Evolutionary conservation across 2,113 vertebrate genomes (phyloP).

Genomic region (Cyprinus carpio): DNA sequence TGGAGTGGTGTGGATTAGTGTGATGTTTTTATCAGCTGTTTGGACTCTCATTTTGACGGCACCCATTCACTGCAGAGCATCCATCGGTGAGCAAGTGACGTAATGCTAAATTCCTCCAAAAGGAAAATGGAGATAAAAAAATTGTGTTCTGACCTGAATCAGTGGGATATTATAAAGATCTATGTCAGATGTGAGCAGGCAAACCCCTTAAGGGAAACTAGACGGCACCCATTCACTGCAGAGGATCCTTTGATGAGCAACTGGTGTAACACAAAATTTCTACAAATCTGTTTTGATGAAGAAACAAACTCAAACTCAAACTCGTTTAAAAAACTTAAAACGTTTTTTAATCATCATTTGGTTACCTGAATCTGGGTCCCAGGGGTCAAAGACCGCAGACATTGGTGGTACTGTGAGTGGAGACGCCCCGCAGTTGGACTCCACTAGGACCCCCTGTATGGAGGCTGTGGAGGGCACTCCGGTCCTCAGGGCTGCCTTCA

Average conservation of each 20-base stretch:
- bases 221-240: neutral
- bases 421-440: constrained; percentile 94
- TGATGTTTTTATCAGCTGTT: neutral
- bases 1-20: neutral
- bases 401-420: constrained; percentile 91
- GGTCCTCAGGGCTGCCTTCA: constrained; percentile 87
- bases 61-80: neutral
- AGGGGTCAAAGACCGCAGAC: constrained; percentile 86
- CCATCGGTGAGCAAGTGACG: neutral
- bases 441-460: constrained; percentile 88
- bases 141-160: no score
- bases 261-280: neutral
- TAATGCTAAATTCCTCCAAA: no score
- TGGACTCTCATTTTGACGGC: neutral
- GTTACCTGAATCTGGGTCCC: constrained; percentile 90
- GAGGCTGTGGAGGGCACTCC: constrained; percentile 80
- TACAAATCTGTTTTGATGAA: no score
- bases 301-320: no score
- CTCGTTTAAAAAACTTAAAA: no score
- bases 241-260: no score
- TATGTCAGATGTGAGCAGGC: no score
- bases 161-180: no score
- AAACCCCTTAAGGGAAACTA: no score
- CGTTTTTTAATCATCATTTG: neutral
- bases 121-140: no score